These are phyloP conservation scores for Nasonia giraulti DNA, from an alignment of 1,140 invertebrate species.

Conservation along the genomic window DNA sequence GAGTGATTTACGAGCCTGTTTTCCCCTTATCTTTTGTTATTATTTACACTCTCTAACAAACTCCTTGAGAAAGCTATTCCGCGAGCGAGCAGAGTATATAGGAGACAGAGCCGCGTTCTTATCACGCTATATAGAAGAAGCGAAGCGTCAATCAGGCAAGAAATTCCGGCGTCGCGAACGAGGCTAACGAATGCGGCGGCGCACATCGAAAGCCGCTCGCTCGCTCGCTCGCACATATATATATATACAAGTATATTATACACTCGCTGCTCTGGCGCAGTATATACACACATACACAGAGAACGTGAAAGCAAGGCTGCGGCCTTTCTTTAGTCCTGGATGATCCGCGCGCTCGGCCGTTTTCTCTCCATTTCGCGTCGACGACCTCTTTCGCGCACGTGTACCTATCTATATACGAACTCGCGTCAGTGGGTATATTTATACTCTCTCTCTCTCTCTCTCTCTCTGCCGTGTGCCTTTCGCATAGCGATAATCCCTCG, in stretches of 20 bases:
- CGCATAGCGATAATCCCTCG: neutral
- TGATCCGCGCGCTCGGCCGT: constrained; percentile 11
- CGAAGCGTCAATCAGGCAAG: constrained; percentile 40
- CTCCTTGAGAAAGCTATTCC: too few species aligned
- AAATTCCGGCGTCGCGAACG: constrained; percentile 18
- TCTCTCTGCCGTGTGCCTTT: too few species aligned
- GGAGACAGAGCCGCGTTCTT: neutral
- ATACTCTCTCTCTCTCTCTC: neutral
- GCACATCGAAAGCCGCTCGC: neutral
- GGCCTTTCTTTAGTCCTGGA: constrained; percentile 39
- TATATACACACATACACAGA: neutral
- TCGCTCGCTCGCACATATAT: neutral
- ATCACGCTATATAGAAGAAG: neutral
- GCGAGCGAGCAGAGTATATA: neutral
- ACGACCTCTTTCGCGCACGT: constrained; percentile 29
- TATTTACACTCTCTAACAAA: neutral
- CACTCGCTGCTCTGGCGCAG: neutral
- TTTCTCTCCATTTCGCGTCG: constrained; percentile 30
- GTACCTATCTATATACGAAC: too few species aligned
- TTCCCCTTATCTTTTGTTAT: neutral
- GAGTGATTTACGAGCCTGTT: neutral
- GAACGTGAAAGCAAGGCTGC: constrained; percentile 38
- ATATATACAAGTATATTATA: neutral
- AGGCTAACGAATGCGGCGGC: constrained; percentile 28
- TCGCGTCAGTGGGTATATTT: neutral